Evolutionary conservation across 2,888 invertebrate species (phyloP).

Genomic region (Polymixis lichenea): DNA sequence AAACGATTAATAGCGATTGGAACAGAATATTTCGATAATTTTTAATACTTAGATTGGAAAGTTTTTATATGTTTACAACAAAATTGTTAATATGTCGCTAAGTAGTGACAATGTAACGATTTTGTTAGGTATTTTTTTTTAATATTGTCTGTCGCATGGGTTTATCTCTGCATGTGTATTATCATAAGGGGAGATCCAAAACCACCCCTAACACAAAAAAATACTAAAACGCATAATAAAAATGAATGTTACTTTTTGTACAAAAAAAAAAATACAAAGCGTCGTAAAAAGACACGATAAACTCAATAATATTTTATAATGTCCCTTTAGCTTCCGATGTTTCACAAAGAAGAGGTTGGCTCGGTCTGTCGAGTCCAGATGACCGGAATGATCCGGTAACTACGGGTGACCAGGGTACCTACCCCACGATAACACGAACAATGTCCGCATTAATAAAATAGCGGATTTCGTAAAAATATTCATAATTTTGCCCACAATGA

Average conservation of each 20-base stretch:
- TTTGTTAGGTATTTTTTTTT: neutral
- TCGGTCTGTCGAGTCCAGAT: constrained; percentile 71
- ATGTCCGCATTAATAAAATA: constrained; percentile 81
- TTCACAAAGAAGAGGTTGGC: constrained; percentile 65
- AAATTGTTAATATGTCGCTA: too few species aligned
- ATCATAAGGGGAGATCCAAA: constrained; percentile 13
- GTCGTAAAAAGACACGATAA: constrained; percentile 49
- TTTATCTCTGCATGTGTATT: neutral
- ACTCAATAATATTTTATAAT: constrained; percentile 51
- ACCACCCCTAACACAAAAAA: constrained; percentile 15
- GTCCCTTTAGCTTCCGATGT: constrained; percentile 42
- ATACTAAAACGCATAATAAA: constrained; percentile 35
- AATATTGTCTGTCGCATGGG: neutral
- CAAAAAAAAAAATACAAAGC: constrained; percentile 26
- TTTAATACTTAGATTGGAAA: neutral
- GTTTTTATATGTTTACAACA: too few species aligned
- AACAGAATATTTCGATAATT: neutral
- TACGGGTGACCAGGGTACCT: constrained; percentile 62
- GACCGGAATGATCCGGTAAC: constrained; percentile 75
- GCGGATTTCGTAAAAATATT: constrained; percentile 84
- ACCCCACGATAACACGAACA: constrained; percentile 75
- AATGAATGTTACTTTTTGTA: constrained; percentile 29
- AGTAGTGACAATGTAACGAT: neutral
- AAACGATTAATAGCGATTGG: constrained; percentile 10
- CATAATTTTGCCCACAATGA: constrained; percentile 80